Conservation (phyloP, 2,797 vertebrate genomes). For the Urosaurus nigricauda region DNA sequence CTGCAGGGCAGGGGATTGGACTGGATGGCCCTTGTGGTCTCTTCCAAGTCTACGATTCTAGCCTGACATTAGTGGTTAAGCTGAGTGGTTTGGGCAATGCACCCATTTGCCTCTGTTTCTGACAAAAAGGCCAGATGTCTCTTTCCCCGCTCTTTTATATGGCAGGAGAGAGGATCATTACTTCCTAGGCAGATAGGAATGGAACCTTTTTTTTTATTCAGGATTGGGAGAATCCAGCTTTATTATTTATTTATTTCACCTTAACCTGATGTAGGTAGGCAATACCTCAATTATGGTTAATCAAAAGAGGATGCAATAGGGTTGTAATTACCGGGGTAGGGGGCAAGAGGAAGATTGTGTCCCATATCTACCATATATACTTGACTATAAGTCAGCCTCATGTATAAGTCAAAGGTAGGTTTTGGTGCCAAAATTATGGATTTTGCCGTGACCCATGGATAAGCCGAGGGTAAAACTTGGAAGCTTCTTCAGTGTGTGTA, state of each 20-base stretch:
- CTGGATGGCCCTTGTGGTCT: too few relatives aligned
- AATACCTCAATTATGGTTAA: neutral
- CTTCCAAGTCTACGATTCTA: too few relatives aligned
- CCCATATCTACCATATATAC: too few relatives aligned
- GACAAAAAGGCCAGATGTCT: neutral
- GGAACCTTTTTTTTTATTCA: neutral
- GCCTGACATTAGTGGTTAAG: neutral
- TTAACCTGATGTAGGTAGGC: neutral
- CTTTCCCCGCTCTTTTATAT: neutral
- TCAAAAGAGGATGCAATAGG: neutral
- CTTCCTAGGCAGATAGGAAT: neutral
- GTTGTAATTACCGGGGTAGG: too few relatives aligned
- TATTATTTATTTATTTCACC: neutral
- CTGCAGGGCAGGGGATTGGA: too few relatives aligned
- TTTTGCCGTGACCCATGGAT: too few relatives aligned
- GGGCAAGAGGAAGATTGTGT: neutral
- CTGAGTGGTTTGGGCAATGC: neutral
- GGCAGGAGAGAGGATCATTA: neutral
- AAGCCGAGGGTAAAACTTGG: too few relatives aligned
- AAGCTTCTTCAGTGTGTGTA: too few relatives aligned
- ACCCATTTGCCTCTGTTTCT: neutral
- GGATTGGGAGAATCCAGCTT: neutral
- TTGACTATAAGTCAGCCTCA: too few relatives aligned
- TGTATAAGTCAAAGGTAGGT: too few relatives aligned
- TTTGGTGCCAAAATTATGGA: too few relatives aligned